Evolutionary conservation across 2,797 vertebrate genomes (phyloP).

Genomic region (Poeciliopsis presidionis): DNA sequence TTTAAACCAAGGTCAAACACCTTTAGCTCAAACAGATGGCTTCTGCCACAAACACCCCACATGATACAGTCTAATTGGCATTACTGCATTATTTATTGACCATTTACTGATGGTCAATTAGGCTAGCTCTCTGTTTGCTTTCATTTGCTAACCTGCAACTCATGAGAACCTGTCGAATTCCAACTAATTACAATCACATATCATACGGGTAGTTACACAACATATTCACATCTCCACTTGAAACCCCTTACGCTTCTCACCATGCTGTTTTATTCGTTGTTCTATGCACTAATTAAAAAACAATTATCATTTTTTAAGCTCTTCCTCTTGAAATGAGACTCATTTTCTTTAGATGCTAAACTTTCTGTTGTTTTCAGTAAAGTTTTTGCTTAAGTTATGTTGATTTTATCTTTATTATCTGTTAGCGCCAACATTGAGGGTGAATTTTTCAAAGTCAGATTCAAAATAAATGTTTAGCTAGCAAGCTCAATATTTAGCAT

Average conservation of each 20-base stretch:
- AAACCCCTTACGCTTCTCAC: background rate
- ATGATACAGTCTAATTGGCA: slow-evolving; percentile 67
- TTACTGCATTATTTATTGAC: slow-evolving; percentile 74
- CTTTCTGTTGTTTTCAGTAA: background rate
- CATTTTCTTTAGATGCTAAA: background rate
- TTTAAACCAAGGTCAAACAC: slow-evolving; percentile 64
- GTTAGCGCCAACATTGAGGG: background rate
- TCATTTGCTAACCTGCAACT: slow-evolving; percentile 58
- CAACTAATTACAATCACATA: slow-evolving; percentile 55
- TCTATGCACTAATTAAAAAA: background rate
- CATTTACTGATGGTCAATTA: slow-evolving; percentile 75
- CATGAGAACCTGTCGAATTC: slow-evolving; percentile 55
- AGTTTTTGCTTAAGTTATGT: background rate
- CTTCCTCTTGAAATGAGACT: background rate
- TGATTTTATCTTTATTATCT: background rate
- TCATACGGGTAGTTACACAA: slow-evolving; percentile 39
- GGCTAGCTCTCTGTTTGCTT: slow-evolving; percentile 61
- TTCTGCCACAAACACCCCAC: slow-evolving; percentile 52
- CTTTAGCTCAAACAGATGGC: slow-evolving; percentile 70
- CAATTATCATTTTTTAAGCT: background rate
- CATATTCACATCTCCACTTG: slow-evolving; percentile 5
- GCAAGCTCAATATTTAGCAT: too few species aligned
- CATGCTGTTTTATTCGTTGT: background rate
- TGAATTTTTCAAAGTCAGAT: too few species aligned
- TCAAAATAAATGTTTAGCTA: too few species aligned